Conservation (phyloP, 2,797 vertebrate species). For the Pangasius larnaudii region DNA sequence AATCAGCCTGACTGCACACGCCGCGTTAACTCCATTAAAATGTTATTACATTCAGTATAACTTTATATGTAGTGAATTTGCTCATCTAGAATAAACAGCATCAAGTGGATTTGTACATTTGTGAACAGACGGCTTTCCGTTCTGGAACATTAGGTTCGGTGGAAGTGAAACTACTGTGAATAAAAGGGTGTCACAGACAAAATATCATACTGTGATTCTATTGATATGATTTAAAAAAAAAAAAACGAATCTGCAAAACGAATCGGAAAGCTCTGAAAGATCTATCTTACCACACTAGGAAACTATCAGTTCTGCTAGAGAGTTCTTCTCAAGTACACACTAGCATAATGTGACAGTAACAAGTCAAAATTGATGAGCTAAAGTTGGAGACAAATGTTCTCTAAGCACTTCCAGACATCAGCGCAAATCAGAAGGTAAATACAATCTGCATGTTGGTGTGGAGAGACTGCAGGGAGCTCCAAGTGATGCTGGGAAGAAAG, state of each 20-base stretch:
- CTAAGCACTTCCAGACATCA: conserved; percentile 59
- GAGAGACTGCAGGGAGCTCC: conserved; percentile 35
- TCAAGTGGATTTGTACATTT: neutral
- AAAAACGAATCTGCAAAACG: neutral
- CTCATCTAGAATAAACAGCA: neutral
- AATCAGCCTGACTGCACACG: neutral
- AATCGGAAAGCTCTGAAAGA: neutral
- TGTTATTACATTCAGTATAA: neutral
- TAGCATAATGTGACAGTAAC: neutral
- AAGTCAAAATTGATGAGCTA: conserved; percentile 18
- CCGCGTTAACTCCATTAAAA: neutral
- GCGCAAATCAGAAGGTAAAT: conserved; percentile 35
- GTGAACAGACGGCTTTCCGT: neutral
- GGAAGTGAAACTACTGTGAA: neutral
- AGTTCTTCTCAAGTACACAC: neutral
- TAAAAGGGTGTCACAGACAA: neutral
- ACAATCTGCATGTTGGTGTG: conserved; percentile 42
- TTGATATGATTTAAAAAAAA: neutral
- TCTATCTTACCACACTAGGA: neutral
- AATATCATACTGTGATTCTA: neutral
- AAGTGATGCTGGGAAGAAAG: conserved; percentile 42
- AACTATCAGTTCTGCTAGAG: neutral
- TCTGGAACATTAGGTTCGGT: neutral
- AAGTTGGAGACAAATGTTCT: conserved; percentile 46
- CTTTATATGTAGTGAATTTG: neutral